Evolutionary conservation across 2,888 invertebrate species (phyloP), one percentile per base, ranked within the genome.

Genomic region (Rhyacophila evoluta): DNA sequence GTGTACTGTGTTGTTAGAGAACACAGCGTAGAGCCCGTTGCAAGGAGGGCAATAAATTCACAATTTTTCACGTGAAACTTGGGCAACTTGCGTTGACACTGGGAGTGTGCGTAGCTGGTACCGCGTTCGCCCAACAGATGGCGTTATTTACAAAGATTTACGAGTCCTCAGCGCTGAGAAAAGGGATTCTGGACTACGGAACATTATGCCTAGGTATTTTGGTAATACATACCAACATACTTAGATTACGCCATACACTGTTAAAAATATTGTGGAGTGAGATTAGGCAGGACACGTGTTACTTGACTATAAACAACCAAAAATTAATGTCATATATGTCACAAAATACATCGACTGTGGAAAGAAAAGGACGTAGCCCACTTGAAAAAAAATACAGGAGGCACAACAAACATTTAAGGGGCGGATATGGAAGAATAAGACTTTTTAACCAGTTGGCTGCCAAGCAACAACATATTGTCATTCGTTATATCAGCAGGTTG

Each of bases 141-240:
- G 55, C 55, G 55, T 55, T 55, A 55, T 55, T 55, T 55, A 55
- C 55, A 55, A 55, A 55, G 55, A 55, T 55, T 55, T 55, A 55
- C 55, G 55, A 55, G 25, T 55, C 55, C 55, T 55, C 55, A 55
- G 19, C 19, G 55, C 19, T 55, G 15, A 55, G 19, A 12, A 55
- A 55, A 55, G 55, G 25, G 55, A 19, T 19, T 55, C 55, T 55
- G 55, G 55, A 55, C 55, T 12, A 55, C 55, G 19, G 55, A 12
- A 55, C 19, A 55, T 55, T 55, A 55, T 33, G 6, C 55, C 6
- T 25, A 55, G 1, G 5, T n/a, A n/a, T n/a, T n/a, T n/a, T n/a
- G n/a, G n/a, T n/a, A n/a, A n/a, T n/a, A n/a, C n/a, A n/a, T n/a
- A n/a, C n/a, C n/a, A n/a, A n/a, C n/a, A n/a, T n/a, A 33, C 29